Evolutionary conservation across 1,140 invertebrate species (phyloP).

Genomic region (Bombus affinis): DNA sequence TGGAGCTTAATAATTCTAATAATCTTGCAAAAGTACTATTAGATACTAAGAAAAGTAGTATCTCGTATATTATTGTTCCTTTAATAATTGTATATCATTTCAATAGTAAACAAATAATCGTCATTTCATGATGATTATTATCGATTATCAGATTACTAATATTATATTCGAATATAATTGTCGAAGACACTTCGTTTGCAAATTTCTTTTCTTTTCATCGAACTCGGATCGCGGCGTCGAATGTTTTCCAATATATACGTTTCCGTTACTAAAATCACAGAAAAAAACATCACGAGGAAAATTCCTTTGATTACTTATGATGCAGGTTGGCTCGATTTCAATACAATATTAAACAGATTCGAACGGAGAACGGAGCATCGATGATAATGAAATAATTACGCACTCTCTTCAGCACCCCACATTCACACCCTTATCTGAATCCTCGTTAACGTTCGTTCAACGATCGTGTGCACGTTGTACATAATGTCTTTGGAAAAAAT

Average conservation of each 20-base stretch:
- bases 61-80: background rate
- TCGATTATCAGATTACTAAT: background rate
- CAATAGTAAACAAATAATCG: constrained; percentile 12
- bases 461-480: constrained; percentile 10
- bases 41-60: no score
- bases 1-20: background rate
- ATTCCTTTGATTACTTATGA: background rate
- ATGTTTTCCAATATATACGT: background rate
- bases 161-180: background rate
- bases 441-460: constrained; percentile 24
- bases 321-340: background rate
- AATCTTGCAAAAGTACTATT: background rate
- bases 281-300: background rate
- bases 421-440: constrained; percentile 39
- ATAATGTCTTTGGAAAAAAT: constrained; percentile 1
- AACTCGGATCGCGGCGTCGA: background rate
- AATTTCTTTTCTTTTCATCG: background rate
- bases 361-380: no score
- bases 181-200: background rate
- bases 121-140: no score
- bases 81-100: background rate
- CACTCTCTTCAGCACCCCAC: constrained; percentile 32
- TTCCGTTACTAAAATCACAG: background rate
- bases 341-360: background rate
- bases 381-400: constrained; percentile 35